These are phyloP conservation scores for Brenthis hecate DNA, from an alignment of 2,888 invertebrate species.

Conservation along the genomic window DNA sequence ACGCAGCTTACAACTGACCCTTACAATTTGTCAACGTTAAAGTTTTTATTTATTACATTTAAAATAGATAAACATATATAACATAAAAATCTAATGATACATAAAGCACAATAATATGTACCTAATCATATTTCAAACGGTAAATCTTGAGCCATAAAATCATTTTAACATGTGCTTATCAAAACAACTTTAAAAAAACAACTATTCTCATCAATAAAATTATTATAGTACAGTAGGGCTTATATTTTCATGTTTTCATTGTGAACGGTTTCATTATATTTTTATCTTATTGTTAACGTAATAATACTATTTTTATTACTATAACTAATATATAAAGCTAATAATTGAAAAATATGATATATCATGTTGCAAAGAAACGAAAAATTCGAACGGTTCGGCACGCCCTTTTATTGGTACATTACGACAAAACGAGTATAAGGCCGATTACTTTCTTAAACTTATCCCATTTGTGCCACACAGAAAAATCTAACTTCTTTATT, in stretches of 20 bases:
- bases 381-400: slow-evolving; percentile 75
- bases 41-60: slow-evolving; percentile 42
- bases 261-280: too few relatives aligned
- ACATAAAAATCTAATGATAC: too few relatives aligned
- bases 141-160: neutral
- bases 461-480: slow-evolving; percentile 76
- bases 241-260: too few relatives aligned
- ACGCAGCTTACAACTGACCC: slow-evolving; percentile 39
- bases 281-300: too few relatives aligned
- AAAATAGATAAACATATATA: slow-evolving; percentile 18
- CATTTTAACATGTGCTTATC: neutral
- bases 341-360: slow-evolving; percentile 57
- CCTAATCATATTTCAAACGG: too few relatives aligned
- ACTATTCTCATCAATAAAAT: too few relatives aligned
- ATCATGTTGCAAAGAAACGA: slow-evolving; percentile 69
- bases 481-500: slow-evolving; percentile 78
- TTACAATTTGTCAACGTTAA: slow-evolving; percentile 8
- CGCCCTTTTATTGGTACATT: slow-evolving; percentile 72
- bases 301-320: too few relatives aligned
- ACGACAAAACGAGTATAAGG: slow-evolving; percentile 72
- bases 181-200: too few relatives aligned
- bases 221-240: too few relatives aligned
- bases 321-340: too few relatives aligned
- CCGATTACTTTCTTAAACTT: slow-evolving; percentile 81
- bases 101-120: too few relatives aligned